Evolutionary conservation across 2,797 vertebrate genomes (phyloP), one percentile per base, ranked within the genome.

Genomic region (Gouania willdenowi): DNA sequence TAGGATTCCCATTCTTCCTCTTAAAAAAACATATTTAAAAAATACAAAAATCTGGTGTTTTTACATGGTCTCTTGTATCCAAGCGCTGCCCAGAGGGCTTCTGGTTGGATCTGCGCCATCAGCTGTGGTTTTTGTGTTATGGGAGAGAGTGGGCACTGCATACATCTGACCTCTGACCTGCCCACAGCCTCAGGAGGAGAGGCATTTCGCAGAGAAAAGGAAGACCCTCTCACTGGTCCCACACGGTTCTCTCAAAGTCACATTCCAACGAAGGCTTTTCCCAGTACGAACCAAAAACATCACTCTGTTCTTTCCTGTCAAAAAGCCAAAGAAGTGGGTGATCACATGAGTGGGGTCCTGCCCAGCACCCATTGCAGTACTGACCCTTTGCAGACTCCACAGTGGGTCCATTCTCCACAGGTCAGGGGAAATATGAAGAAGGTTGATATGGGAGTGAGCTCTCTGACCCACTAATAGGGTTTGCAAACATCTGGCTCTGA

Each of bases 251-350:
- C 65, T 52, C 58, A 59, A 74, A 82, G 67, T 80, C 75, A 79
- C 84, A 90, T 90, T 88, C 89, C 85, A 56, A 52, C 16, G 62
- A 57, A 82, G 52, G 69, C 77, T 75, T 88, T 89, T 89, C 87
- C 86, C 88, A 88, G 79, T 77, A 64, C 42, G 66, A 55, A 60
- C 82, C 73, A 74, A 87, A 87, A 64, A 82, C 77, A 71, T 62
- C 38, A 74, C 47, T 82, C 76, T 87, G 83, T 89, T 89, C 82
- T 61, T 68, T 70, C 34, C 79, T 83, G 79, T 85, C 74, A 20
- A 37, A 28, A 30, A 26, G 55, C 79, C 85, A 87, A 62, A 29
- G 37, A 65, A 74, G 88, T 85, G 83, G 85, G 86, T 47, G 80
- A 77, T 77, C 79, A 70, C 79, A 81, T 87, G 79, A 87, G 82